These are phyloP conservation scores for Salvator merianae DNA, from an alignment of 2,113 vertebrate genomes.

Conservation along the genomic window DNA sequence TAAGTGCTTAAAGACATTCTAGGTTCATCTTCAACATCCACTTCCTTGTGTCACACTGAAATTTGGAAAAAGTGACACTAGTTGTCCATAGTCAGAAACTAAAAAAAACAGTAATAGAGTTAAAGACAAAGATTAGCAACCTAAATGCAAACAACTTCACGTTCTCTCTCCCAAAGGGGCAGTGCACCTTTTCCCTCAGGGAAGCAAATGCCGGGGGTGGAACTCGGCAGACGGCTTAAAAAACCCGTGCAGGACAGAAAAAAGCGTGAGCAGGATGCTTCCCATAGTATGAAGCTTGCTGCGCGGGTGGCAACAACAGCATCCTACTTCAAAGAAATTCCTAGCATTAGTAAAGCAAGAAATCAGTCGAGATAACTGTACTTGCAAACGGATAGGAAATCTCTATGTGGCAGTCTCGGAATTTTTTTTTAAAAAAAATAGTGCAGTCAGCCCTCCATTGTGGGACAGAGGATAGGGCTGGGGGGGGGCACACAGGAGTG, in stretches of 20 bases:
- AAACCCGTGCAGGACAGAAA: constrained; percentile 69
- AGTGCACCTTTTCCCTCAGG: constrained; percentile 63
- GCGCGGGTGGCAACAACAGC: neutral
- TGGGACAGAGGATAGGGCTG: constrained; percentile 31
- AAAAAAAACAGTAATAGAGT: constrained; percentile 81
- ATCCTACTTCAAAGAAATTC: neutral
- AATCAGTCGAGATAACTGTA: constrained; percentile 45
- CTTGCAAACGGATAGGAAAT: constrained; percentile 72
- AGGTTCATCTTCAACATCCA: constrained; percentile 76
- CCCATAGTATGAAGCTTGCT: constrained; percentile 17
- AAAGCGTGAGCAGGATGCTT: constrained; percentile 33
- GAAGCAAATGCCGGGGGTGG: constrained; percentile 70
- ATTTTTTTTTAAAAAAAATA: constrained; percentile 64
- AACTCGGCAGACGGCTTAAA: constrained; percentile 67
- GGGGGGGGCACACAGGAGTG: constrained; percentile 18
- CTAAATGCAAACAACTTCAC: constrained; percentile 56
- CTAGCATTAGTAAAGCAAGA: neutral
- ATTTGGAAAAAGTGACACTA: constrained; percentile 78
- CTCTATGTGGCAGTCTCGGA: constrained; percentile 75
- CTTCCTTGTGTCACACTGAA: constrained; percentile 74
- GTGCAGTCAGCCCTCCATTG: constrained; percentile 80
- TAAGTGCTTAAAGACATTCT: constrained; percentile 86
- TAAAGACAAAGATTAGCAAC: constrained; percentile 78
- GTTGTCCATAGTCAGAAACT: constrained; percentile 78
- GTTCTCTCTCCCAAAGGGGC: constrained; percentile 69